Conservation (phyloP, 2,888 invertebrate species). For the Agonopterix heracliana region DNA sequence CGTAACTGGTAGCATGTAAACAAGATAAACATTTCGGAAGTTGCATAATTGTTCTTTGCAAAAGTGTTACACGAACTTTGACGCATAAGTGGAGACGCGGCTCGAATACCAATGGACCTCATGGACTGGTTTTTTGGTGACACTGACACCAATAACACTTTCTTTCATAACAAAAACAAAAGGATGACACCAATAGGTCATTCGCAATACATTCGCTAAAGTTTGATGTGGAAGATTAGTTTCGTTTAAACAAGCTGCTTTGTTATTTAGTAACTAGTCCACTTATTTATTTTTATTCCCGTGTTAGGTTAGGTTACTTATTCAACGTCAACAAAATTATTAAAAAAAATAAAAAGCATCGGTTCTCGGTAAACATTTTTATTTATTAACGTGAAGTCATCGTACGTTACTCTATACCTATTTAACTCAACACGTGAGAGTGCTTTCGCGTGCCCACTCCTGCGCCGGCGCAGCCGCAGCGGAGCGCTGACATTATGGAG, state of each 20-base stretch:
- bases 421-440: conserved; percentile 41
- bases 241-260: too few species aligned
- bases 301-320: too few species aligned
- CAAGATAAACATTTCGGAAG: conserved; percentile 42
- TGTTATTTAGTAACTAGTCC: too few species aligned
- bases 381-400: background rate
- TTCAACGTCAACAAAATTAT: too few species aligned
- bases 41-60: conserved; percentile 44
- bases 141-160: conserved; percentile 64
- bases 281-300: too few species aligned
- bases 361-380: too few species aligned
- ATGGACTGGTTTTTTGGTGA: conserved; percentile 53
- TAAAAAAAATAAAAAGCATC: too few species aligned
- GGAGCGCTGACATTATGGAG: conserved; percentile 54
- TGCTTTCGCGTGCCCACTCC: conserved; percentile 54
- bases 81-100: conserved; percentile 50
- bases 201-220: background rate
- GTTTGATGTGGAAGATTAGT: background rate
- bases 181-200: conserved; percentile 30
- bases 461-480: conserved; percentile 36
- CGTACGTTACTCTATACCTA: conserved; percentile 11
- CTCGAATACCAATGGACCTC: conserved; percentile 41
- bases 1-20: conserved; percentile 34
- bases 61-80: conserved; percentile 44
- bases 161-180: conserved; percentile 59